Conservation (phyloP, 2,113 vertebrate species). For the Mesembrinibis cayennensis region DNA sequence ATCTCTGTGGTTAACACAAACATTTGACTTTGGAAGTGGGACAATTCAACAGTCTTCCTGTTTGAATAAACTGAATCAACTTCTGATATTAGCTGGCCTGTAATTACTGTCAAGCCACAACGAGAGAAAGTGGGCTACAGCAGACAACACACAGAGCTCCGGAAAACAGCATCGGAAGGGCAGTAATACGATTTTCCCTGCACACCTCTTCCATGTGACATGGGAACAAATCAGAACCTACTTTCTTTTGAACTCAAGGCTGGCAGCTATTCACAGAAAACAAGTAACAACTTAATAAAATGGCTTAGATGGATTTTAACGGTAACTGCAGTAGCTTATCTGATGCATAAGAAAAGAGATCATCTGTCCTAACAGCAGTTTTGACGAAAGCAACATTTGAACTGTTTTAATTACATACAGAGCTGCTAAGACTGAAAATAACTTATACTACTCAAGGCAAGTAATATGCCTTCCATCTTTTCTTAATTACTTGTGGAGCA, state of each 20-base stretch:
- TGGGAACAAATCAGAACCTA: slow-evolving; percentile 57
- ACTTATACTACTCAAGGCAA: neutral
- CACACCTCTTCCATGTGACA: slow-evolving; percentile 59
- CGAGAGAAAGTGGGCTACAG: neutral
- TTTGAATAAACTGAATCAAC: neutral
- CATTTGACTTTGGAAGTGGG: slow-evolving; percentile 29
- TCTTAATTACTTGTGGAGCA: slow-evolving; percentile 12
- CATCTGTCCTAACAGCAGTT: slow-evolving; percentile 55
- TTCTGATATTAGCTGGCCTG: slow-evolving; percentile 14
- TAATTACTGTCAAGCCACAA: neutral
- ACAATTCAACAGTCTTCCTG: slow-evolving; percentile 21
- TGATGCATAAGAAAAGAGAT: slow-evolving; percentile 50
- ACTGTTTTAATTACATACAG: slow-evolving; percentile 65
- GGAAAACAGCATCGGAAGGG: neutral
- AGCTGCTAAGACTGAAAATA: slow-evolving; percentile 61
- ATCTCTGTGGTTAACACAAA: slow-evolving; percentile 38
- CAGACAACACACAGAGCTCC: neutral
- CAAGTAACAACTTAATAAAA: slow-evolving; percentile 64
- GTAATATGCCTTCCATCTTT: slow-evolving; percentile 5
- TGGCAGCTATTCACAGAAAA: slow-evolving; percentile 68
- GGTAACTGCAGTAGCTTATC: slow-evolving; percentile 61
- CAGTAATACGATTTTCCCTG: neutral
- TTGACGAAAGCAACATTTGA: slow-evolving; percentile 60
- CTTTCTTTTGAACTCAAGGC: slow-evolving; percentile 32
- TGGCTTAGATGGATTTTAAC: slow-evolving; percentile 65